These are phyloP conservation scores for Myanophis thanlyinensis DNA, from an alignment of 2,113 vertebrate species.

Conservation along the genomic window DNA sequence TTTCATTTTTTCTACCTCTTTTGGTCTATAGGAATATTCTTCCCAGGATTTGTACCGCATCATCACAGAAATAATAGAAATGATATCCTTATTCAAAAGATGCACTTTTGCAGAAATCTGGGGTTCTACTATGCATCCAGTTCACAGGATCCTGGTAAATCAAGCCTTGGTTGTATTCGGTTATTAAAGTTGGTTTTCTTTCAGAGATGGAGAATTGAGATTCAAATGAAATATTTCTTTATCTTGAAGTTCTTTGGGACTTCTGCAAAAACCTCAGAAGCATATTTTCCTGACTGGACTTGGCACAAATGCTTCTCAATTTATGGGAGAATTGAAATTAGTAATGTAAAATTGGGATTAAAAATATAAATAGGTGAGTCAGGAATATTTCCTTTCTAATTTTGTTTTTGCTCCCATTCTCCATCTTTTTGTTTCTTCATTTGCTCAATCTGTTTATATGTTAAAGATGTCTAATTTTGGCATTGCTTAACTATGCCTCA, in stretches of 20 bases:
- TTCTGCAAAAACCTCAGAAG: not conserved
- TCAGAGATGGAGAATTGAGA: not conserved
- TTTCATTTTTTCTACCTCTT: not conserved
- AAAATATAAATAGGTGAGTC: not conserved
- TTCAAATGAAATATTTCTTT: not conserved
- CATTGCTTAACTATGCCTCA: not conserved
- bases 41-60: not conserved
- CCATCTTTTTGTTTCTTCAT: not conserved
- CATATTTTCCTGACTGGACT: not conserved
- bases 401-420: not conserved
- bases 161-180: not conserved
- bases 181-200: not conserved
- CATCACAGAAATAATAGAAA: not conserved
- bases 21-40: not conserved
- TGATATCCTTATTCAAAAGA: not conserved
- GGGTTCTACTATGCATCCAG: not conserved
- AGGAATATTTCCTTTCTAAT: not conserved
- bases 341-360: not conserved
- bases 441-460: not conserved
- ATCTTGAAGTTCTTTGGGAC: not conserved
- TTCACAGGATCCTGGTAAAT: not conserved
- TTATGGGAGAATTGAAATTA: not conserved
- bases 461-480: not conserved
- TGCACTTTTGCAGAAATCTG: not conserved
- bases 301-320: not conserved